Evolutionary conservation across 2,113 vertebrate genomes (phyloP).

Genomic region (Phodopus roborovskii): DNA sequence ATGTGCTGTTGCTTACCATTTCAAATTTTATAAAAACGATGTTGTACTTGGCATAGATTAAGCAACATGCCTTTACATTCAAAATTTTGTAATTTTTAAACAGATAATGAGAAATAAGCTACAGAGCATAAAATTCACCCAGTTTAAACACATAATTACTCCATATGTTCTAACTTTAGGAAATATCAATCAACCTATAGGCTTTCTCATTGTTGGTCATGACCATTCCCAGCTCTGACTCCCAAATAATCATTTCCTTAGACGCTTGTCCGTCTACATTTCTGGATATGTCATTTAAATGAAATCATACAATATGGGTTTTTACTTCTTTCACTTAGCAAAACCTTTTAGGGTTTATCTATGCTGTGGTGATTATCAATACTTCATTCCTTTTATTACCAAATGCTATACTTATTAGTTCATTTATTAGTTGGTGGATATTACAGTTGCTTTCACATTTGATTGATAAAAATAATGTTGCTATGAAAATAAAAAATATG

Average conservation of each 20-base stretch:
- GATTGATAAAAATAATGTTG: conserved; percentile 29
- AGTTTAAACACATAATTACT: conserved; percentile 16
- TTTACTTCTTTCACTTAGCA: conserved; percentile 24
- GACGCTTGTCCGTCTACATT: conserved; percentile 4
- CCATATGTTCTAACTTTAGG: conserved; percentile 25
- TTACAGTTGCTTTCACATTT: conserved; percentile 53
- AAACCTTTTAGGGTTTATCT: neutral
- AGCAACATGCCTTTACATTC: conserved; percentile 36
- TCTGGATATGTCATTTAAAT: neutral
- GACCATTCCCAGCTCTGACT: neutral
- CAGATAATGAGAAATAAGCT: conserved; percentile 27
- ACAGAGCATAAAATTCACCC: neutral
- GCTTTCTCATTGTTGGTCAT: neutral
- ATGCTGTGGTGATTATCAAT: neutral
- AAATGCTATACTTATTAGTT: conserved; percentile 20
- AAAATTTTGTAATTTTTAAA: conserved; percentile 36
- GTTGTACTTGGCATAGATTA: neutral
- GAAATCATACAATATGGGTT: neutral
- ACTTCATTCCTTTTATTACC: conserved; percentile 4
- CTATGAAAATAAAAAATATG: neutral
- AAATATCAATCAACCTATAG: neutral
- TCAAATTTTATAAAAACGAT: conserved; percentile 35
- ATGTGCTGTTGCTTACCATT: conserved; percentile 1
- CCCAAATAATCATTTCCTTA: neutral
- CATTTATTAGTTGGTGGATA: neutral